These are phyloP conservation scores for Heteromurus nitidus DNA, from an alignment of 2,888 invertebrate genomes.

Conservation along the genomic window DNA sequence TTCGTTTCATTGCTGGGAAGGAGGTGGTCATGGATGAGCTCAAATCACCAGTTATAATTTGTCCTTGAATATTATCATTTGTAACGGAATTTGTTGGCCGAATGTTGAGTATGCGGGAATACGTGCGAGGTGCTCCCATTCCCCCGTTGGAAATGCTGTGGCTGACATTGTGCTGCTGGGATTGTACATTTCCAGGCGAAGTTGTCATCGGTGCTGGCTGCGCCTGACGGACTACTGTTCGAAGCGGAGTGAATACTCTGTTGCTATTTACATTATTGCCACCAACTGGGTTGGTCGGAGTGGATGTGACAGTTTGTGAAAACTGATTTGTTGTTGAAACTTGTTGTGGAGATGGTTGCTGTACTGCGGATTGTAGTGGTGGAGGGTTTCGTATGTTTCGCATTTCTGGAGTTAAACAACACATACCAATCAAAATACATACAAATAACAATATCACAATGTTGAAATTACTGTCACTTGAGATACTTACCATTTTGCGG, in stretches of 20 bases:
- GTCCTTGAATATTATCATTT: slow-evolving; percentile 3
- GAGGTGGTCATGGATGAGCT: slow-evolving; percentile 22
- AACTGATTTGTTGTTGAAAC: background rate
- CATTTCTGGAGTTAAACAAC: too few species aligned
- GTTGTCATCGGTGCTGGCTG: background rate
- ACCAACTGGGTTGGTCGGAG: background rate
- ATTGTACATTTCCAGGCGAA: background rate
- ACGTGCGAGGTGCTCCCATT: background rate
- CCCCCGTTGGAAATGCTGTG: background rate
- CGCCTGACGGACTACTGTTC: slow-evolving; percentile 27
- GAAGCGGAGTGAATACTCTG: background rate
- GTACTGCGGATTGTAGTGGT: background rate
- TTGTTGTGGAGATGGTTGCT: background rate
- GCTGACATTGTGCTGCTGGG: background rate
- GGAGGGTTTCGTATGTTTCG: too few species aligned
- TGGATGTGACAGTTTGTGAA: too few species aligned
- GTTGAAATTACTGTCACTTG: too few species aligned
- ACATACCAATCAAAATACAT: too few species aligned
- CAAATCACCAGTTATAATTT: slow-evolving; percentile 17
- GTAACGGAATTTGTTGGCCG: slow-evolving; percentile 18
- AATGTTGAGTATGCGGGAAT: slow-evolving; percentile 26
- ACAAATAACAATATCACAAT: slow-evolving; percentile 8
- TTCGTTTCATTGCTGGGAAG: slow-evolving; percentile 37
- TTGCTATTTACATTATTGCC: background rate
- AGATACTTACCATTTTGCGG: background rate